These are phyloP conservation scores for Vollenhovia emeryi DNA, from an alignment of 1,140 invertebrate genomes.

Conservation along the genomic window DNA sequence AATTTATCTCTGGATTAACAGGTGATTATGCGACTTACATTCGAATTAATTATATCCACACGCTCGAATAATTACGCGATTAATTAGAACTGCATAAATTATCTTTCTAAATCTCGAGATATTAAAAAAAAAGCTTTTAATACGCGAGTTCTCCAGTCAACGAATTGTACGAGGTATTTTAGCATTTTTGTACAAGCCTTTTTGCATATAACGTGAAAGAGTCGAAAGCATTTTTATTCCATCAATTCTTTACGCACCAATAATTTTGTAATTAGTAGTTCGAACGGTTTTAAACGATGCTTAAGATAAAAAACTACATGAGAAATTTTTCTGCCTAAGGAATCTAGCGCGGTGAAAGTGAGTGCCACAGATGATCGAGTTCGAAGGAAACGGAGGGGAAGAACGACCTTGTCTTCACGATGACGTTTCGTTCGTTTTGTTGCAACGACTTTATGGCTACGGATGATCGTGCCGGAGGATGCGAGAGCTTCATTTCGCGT, in stretches of 20 bases:
- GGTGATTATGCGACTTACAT: not conserved
- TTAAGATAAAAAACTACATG: not conserved
- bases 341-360: not conserved
- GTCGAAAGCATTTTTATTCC: not conserved
- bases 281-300: not conserved
- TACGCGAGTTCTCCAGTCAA: not conserved
- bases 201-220: not conserved
- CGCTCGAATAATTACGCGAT: not conserved
- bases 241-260: not conserved
- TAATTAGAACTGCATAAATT: not conserved
- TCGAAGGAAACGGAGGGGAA: not conserved
- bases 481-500: not conserved
- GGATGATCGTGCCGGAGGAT: not conserved
- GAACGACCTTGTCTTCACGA: slow-evolving; percentile 6
- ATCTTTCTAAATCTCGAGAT: not conserved
- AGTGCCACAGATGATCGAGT: slow-evolving; percentile 28
- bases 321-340: not conserved
- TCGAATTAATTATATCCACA: not conserved
- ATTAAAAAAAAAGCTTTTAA: not conserved
- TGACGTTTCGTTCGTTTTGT: not conserved
- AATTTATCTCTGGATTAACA: slow-evolving; percentile 17
- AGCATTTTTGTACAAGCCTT: not conserved
- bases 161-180: not conserved
- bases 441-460: not conserved
- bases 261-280: not conserved